These are phyloP conservation scores for Actinia tenebrosa DNA, from an alignment of 64 coral and sea anemone species.

Conservation along the genomic window DNA sequence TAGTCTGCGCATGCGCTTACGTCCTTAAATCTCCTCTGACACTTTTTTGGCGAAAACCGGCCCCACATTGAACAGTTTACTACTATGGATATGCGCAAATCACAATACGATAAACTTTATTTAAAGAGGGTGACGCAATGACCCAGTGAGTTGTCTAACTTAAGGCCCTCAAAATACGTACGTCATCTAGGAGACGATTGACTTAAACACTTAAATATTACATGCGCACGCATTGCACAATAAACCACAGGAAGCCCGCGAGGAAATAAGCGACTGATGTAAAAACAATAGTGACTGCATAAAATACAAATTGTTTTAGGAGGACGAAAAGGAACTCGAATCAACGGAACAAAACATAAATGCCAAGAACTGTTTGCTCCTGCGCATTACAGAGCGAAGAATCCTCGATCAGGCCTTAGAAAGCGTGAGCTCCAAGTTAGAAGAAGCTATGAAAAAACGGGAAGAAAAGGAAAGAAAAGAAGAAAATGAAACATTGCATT, in stretches of 20 bases:
- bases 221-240: too few relatives aligned
- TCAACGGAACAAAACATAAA: not conserved
- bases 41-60: not conserved
- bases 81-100: too few relatives aligned
- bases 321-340: slow-evolving; percentile 30
- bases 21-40: not conserved
- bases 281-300: too few relatives aligned
- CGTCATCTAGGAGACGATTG: too few relatives aligned
- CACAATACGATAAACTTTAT: too few relatives aligned
- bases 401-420: slow-evolving; percentile 30
- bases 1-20: not conserved
- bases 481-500: not conserved
- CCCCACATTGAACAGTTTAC: too few relatives aligned
- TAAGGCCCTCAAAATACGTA: too few relatives aligned
- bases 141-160: too few relatives aligned
- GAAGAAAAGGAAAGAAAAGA: slow-evolving; percentile 1
- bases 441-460: not conserved
- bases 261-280: not conserved
- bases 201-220: too few relatives aligned
- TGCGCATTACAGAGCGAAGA: slow-evolving; percentile 33
- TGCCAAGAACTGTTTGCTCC: slow-evolving; percentile 22
- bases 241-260: too few relatives aligned
- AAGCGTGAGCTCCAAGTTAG: not conserved
- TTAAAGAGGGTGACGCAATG: too few relatives aligned
- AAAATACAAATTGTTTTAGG: slow-evolving; percentile 3